Conservation (phyloP, 1,140 invertebrate species). For the Eulimnadia texana region DNA sequence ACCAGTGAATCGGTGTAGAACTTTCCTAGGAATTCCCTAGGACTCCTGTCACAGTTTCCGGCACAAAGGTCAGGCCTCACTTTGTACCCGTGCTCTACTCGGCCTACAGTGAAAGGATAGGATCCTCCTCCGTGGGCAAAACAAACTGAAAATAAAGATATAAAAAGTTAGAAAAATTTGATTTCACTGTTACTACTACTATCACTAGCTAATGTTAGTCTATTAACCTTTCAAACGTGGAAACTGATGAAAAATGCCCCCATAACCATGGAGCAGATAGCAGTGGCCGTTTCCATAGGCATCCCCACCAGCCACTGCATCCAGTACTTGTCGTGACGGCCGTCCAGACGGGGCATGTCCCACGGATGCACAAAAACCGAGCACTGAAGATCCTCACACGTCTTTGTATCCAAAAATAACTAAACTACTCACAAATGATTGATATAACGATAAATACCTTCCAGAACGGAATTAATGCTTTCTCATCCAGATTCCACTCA, state of each 20-base stretch:
- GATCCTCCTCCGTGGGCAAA: slow-evolving; percentile 45
- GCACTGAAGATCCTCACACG: slow-evolving; percentile 35
- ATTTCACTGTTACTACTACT: too few relatives aligned
- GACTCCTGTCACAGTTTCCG: slow-evolving; percentile 28
- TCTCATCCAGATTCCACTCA: slow-evolving; percentile 42
- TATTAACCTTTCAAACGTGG: slow-evolving; percentile 25
- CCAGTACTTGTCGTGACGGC: slow-evolving; percentile 42
- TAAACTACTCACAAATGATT: too few relatives aligned
- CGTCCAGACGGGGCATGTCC: slow-evolving; percentile 39
- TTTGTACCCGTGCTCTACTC: slow-evolving; percentile 38
- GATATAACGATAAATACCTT: slow-evolving; percentile 29
- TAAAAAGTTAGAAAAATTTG: too few relatives aligned
- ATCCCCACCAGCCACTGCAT: slow-evolving; percentile 42
- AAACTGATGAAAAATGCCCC: slow-evolving; percentile 41
- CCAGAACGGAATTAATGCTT: slow-evolving; percentile 38
- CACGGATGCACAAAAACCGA: slow-evolving; percentile 45
- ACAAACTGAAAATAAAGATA: slow-evolving; percentile 28
- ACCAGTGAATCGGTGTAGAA: slow-evolving; percentile 43
- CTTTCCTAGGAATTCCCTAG: slow-evolving; percentile 34
- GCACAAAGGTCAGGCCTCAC: slow-evolving; percentile 44
- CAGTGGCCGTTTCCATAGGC: slow-evolving; percentile 42
- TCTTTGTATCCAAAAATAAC: slow-evolving; percentile 28
- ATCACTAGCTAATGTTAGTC: too few relatives aligned
- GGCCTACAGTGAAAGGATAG: slow-evolving; percentile 41
- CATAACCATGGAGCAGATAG: slow-evolving; percentile 40